phyloP scores from a whole-genome alignment of 2,797 vertebrate genomes.

The Siniperca undulata region DNA sequence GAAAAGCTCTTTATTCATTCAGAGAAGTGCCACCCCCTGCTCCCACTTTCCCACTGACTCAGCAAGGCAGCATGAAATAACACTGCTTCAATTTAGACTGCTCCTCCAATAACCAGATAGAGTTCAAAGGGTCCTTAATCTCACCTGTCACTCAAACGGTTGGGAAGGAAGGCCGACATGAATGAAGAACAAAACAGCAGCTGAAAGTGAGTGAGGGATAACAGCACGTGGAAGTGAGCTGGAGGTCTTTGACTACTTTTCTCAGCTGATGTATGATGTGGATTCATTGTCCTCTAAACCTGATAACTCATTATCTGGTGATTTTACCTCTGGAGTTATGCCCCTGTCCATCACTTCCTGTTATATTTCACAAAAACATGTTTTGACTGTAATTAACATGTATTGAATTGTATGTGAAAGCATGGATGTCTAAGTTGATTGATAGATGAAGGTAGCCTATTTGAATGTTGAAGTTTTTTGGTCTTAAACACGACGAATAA shows the following conservation, averaged over 20 bases:
- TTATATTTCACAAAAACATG: slow-evolving; percentile 20
- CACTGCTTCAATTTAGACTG: slow-evolving; percentile 82
- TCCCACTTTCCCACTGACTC: slow-evolving; percentile 81
- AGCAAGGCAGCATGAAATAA: slow-evolving; percentile 83
- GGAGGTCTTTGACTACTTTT: slow-evolving; percentile 54
- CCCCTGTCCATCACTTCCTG: slow-evolving; percentile 12
- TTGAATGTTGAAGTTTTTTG: background rate
- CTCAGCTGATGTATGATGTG: slow-evolving; percentile 12
- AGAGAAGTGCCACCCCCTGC: slow-evolving; percentile 67
- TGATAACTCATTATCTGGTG: background rate
- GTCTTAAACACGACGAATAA: background rate
- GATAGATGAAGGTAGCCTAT: background rate
- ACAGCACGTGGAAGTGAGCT: slow-evolving; percentile 35
- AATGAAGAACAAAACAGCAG: slow-evolving; percentile 69
- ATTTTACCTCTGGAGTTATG: background rate
- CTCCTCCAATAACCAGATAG: slow-evolving; percentile 80
- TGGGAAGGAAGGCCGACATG: slow-evolving; percentile 58
- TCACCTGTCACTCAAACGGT: slow-evolving; percentile 79
- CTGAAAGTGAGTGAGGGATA: slow-evolving; percentile 49
- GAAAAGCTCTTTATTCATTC: slow-evolving; percentile 83
- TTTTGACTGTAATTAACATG: background rate
- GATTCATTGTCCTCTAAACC: slow-evolving; percentile 25
- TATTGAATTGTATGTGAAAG: background rate
- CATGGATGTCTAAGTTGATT: background rate
- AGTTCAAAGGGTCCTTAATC: slow-evolving; percentile 85